These are phyloP conservation scores for Cenopis cana DNA, from an alignment of 2,888 invertebrate species.

Conservation along the genomic window DNA sequence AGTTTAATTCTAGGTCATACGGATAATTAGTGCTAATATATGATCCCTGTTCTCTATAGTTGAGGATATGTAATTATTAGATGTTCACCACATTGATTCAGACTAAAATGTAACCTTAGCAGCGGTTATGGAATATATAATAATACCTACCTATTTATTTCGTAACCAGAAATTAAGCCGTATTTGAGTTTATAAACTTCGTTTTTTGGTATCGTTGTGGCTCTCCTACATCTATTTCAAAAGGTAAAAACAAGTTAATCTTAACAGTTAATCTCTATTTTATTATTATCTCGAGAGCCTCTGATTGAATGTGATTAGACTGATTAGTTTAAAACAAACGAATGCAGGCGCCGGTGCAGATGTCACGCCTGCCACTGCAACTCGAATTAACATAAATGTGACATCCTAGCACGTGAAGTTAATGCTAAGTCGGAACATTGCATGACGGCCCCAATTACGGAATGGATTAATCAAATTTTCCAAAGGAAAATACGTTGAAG, in stretches of 20 bases:
- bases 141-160: no score
- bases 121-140: neutral
- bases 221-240: neutral
- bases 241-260: neutral
- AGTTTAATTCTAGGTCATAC: neutral
- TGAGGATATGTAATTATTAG: neutral
- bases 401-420: slow-evolving; percentile 35
- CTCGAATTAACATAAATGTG: slow-evolving; percentile 34
- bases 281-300: neutral
- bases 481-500: neutral
- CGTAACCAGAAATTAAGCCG: neutral
- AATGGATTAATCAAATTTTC: neutral
- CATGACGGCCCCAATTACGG: slow-evolving; percentile 27
- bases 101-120: neutral
- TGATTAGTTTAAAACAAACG: slow-evolving; percentile 26
- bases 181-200: no score
- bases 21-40: no score
- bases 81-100: neutral
- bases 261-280: neutral
- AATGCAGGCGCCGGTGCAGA: slow-evolving; percentile 48
- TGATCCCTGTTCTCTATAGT: no score
- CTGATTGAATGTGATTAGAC: neutral
- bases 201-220: neutral
- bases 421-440: slow-evolving; percentile 29
- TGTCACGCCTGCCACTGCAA: slow-evolving; percentile 51